phyloP scores from a whole-genome alignment of 2,113 vertebrate species.

The Lethenteron camtschaticum region DNA sequence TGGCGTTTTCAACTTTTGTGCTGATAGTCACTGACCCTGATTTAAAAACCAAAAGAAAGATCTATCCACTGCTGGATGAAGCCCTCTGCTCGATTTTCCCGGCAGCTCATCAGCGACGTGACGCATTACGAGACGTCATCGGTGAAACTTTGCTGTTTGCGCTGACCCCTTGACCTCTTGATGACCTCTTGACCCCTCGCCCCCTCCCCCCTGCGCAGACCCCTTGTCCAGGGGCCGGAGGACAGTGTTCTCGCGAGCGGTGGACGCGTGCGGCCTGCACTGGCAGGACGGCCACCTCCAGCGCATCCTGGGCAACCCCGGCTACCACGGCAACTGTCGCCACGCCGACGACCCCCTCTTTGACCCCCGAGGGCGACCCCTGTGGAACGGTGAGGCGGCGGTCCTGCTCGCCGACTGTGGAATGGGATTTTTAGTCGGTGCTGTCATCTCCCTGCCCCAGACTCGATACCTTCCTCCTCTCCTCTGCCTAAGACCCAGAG shows the following conservation, averaged over 20 bases:
- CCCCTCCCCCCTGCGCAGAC: too few species aligned
- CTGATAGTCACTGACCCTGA: too few species aligned
- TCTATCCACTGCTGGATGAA: too few species aligned
- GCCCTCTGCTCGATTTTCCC: too few species aligned
- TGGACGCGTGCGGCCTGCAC: slow-evolving; percentile 20
- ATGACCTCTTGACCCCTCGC: too few species aligned
- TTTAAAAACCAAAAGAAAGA: too few species aligned
- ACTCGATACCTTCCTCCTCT: background rate
- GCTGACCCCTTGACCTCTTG: too few species aligned
- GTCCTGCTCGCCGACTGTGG: background rate
- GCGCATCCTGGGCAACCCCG: slow-evolving; percentile 20
- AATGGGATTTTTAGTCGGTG: background rate
- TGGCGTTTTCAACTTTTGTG: too few species aligned
- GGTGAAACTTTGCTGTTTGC: too few species aligned
- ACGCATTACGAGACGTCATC: too few species aligned
- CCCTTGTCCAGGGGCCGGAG: slow-evolving; percentile 10
- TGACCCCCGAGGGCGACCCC: slow-evolving; percentile 24
- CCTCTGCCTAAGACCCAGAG: too few species aligned
- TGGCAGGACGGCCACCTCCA: slow-evolving; percentile 24
- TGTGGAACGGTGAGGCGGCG: slow-evolving; percentile 19
- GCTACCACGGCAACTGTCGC: slow-evolving; percentile 12
- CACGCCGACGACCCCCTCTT: slow-evolving; percentile 16
- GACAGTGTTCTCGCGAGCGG: slow-evolving; percentile 22
- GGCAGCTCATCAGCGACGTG: too few species aligned
- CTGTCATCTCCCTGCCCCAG: background rate